These are phyloP conservation scores for Dysidea cf. avara DNA, from an alignment of 37 sponge, comb jelly and placozoan genomes.

Conservation along the genomic window DNA sequence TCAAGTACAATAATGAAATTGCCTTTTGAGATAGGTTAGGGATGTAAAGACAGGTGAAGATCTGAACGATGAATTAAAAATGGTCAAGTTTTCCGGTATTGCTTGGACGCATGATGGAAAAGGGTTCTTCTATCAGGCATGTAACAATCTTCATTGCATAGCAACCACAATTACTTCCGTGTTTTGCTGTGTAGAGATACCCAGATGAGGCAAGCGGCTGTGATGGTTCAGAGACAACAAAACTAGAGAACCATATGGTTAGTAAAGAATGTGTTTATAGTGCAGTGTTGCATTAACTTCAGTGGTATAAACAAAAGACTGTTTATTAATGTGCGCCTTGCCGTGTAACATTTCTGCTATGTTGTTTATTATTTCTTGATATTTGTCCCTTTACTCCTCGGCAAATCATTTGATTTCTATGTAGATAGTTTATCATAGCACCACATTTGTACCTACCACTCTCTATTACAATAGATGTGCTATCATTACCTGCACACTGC, in stretches of 20 bases:
- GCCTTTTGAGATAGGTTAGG: slow-evolving; percentile 60
- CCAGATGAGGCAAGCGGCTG: no score
- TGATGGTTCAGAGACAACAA: no score
- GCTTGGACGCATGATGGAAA: slow-evolving; percentile 97
- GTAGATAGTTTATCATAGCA: no score
- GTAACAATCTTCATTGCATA: no score
- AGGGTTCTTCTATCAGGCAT: slow-evolving; percentile 89
- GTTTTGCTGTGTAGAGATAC: no score
- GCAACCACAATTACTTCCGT: no score
- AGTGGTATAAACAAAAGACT: no score
- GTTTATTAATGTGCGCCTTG: no score
- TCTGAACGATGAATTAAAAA: slow-evolving; percentile 58
- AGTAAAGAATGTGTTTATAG: neutral
- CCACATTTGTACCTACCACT: neutral
- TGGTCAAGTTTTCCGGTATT: slow-evolving; percentile 87
- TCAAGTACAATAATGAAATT: neutral
- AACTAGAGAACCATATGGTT: neutral
- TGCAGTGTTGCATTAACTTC: neutral
- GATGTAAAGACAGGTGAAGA: slow-evolving; percentile 43
- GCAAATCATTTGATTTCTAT: no score
- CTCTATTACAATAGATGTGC: slow-evolving; percentile 60
- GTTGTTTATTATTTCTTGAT: no score
- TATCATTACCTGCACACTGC: slow-evolving; percentile 75
- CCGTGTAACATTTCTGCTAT: no score
- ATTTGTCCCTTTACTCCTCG: no score